Base-by-base conservation (phyloP, 1,140 invertebrate species). In the Drosophila arawakana region DNA sequence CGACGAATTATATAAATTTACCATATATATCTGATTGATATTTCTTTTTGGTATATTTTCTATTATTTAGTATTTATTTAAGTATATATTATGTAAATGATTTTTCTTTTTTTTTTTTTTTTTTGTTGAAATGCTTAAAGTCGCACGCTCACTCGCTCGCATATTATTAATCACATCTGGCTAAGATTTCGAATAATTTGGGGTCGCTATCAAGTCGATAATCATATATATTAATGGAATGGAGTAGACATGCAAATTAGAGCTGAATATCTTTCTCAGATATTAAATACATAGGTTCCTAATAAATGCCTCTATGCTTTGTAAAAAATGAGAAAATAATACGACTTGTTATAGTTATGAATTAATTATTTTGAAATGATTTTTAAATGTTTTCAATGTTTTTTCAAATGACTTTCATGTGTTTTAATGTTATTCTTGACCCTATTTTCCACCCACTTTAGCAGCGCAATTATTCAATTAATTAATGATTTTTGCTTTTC, bases 91-190 rank as follows among this genome's bases (percentile, higher is more conserved):
- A 55, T 55, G 30, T 15, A 18, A 37, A 13, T 15, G 25, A 34
- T 35, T n/a, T 34, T 52, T 52, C 1, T 21, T 25, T 49, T 25
- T 9, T 0, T 25, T 9, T 0, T 25, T 49, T 49, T 21, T 21
- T 21, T 49, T 25, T 8, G 47, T 37, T 70, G n/a, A 50, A 50
- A 46, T 44, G 68, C 39, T 57, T 25, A 30, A 54, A 37, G 49
- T 75, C 63, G 71, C 80, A 78, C 80, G 72, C 80, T 82, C 78
- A 82, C 78, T 82, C 74, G 80, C 80, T 83, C 75, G 71, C 71
- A 71, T 61, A 7, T 67, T 13, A 3, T 75, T 9, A 57, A 59
- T 67, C 71, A 54, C 71, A 46, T 65, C 13, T 54, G 52, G 41
- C 43, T 21, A 70, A 69, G 57, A 66, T 59, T 61, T 52, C 34